These are phyloP conservation scores for Anolis sagrei DNA, from an alignment of 2,113 vertebrate genomes.

Conservation along the genomic window DNA sequence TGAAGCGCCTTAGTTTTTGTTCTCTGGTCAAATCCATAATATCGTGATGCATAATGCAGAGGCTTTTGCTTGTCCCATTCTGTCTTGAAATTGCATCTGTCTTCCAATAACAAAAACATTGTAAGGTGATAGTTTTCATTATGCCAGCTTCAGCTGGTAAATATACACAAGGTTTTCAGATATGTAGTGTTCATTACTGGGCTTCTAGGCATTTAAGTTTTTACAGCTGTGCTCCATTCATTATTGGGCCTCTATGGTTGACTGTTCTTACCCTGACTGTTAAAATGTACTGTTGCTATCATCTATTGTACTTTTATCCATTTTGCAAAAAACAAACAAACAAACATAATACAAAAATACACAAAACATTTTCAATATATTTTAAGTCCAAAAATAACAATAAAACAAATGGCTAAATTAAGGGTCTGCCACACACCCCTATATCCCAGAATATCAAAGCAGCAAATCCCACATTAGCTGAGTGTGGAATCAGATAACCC, in stretches of 20 bases:
- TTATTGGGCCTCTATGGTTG: background rate
- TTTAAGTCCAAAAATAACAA: background rate
- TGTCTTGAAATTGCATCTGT: slow-evolving; percentile 19
- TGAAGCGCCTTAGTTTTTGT: background rate
- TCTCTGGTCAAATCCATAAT: background rate
- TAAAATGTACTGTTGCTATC: background rate
- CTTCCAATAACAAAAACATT: slow-evolving; percentile 8
- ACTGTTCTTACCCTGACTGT: background rate
- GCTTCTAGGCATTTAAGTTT: background rate
- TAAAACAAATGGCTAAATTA: background rate
- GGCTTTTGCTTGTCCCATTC: slow-evolving; percentile 12
- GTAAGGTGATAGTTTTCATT: slow-evolving; percentile 27
- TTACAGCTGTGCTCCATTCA: background rate
- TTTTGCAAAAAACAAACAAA: background rate
- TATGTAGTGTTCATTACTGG: slow-evolving; percentile 30
- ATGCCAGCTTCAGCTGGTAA: slow-evolving; percentile 14
- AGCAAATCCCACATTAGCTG: too few relatives aligned
- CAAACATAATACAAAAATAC: background rate
- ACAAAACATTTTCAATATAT: background rate
- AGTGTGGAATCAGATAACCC: too few relatives aligned
- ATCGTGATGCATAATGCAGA: slow-evolving; percentile 37
- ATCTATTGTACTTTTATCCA: background rate
- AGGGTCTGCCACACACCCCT: too few relatives aligned
- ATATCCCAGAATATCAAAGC: too few relatives aligned
- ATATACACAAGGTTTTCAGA: slow-evolving; percentile 15